Conservation (phyloP, 30 jellyfish, hydroid and myxozoan species). For the Haliclystus octoradiatus region DNA sequence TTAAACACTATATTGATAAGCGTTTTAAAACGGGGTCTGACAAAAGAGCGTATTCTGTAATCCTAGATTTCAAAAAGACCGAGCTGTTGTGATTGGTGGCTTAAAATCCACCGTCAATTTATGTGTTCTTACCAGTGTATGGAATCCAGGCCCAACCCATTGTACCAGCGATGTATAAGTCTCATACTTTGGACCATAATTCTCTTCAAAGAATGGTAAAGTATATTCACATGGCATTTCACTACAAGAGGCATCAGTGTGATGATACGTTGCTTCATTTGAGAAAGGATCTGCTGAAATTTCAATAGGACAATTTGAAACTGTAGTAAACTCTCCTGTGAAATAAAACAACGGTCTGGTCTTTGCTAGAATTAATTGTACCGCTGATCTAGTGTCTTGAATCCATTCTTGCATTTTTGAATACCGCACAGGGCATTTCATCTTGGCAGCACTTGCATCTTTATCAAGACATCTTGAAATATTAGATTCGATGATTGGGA, state of each 20-base stretch:
- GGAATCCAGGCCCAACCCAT: slow-evolving; percentile 92
- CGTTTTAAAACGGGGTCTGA: too few relatives aligned
- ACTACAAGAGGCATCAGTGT: slow-evolving; percentile 60
- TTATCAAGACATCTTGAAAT: slow-evolving; percentile 46
- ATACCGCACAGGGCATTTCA: slow-evolving; percentile 75
- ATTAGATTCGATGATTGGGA: slow-evolving; percentile 67
- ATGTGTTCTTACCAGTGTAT: slow-evolving; percentile 78
- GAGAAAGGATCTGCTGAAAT: slow-evolving; percentile 82
- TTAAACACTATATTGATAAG: too few relatives aligned
- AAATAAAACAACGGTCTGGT: slow-evolving; percentile 69
- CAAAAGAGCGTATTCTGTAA: too few relatives aligned
- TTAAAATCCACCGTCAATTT: too few relatives aligned
- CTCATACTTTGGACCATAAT: slow-evolving; percentile 73
- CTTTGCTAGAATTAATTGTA: slow-evolving; percentile 32
- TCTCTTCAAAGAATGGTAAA: slow-evolving; percentile 69
- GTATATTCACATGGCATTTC: slow-evolving; percentile 47
- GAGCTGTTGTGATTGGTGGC: too few relatives aligned
- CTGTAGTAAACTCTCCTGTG: slow-evolving; percentile 46
- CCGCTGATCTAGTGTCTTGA: too few relatives aligned
- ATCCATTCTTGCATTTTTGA: slow-evolving; percentile 77
- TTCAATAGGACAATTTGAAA: slow-evolving; percentile 79
- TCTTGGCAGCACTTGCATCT: slow-evolving; percentile 53
- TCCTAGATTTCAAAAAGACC: too few relatives aligned
- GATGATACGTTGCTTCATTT: slow-evolving; percentile 77
- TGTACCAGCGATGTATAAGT: slow-evolving; percentile 74